Conservation (phyloP, 2,113 vertebrate species). For the Furnarius figulus region DNA sequence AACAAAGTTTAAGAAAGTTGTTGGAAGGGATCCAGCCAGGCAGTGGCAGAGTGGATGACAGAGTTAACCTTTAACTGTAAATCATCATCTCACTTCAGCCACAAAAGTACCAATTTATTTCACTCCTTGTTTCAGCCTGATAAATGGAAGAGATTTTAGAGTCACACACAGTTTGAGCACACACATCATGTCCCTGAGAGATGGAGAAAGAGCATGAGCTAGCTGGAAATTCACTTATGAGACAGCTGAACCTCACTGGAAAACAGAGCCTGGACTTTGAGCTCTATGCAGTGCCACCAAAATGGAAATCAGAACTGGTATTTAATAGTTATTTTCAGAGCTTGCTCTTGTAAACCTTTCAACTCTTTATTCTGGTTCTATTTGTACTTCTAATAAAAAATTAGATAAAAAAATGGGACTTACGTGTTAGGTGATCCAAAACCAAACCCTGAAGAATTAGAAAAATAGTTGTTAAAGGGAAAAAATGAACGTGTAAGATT, state of each 20-base stretch:
- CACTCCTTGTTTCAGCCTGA: neutral
- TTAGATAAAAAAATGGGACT: conserved; percentile 38
- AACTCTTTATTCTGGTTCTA: neutral
- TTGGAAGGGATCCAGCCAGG: neutral
- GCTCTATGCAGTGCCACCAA: neutral
- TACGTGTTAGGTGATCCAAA: conserved; percentile 79
- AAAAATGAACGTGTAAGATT: neutral
- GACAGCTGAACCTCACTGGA: neutral
- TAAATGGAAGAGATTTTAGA: neutral
- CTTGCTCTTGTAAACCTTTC: neutral
- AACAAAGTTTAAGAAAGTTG: neutral
- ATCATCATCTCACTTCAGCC: neutral
- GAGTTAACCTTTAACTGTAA: neutral
- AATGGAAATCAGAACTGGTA: neutral
- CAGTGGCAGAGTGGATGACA: neutral
- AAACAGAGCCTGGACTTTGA: neutral
- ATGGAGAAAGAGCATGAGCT: neutral
- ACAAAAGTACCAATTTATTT: neutral
- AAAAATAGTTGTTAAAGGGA: neutral
- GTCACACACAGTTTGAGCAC: neutral
- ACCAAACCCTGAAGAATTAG: conserved; percentile 69
- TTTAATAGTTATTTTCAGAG: neutral
- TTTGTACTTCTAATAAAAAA: neutral
- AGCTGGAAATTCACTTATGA: neutral
- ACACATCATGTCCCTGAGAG: neutral